Evolutionary conservation across 2,113 vertebrate species (phyloP), one percentile per base, ranked within the genome.

Genomic region (Saimiri boliviensis): DNA sequence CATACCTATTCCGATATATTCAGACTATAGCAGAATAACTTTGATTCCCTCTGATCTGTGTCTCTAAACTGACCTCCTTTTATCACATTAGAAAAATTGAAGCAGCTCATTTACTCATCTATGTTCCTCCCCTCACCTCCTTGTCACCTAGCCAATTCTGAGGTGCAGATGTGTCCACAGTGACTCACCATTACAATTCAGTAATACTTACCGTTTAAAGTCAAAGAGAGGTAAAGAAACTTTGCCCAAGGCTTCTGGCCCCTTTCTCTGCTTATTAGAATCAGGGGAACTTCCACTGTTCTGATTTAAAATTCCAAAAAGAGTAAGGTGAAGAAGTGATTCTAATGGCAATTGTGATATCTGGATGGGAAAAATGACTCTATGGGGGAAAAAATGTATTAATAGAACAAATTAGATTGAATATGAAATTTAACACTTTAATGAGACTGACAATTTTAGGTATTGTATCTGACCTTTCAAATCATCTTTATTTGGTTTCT

Each of bases 311-410:
- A 99, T 98, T 96, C 99, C 99, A 97, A 99, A 99, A 95, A 99
- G 98, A 97, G 99, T 99, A 93, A 99, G 98, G 93, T 99, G 98
- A 91, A 99, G 98, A 83, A 99, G 63, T 81, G 99, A 99, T 98
- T 99, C 99, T 98, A 99, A 98, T 7, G 99, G 99, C 96, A 99
- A 99, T 37, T 99, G 99, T 25, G 99, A 99, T 96, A 99, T 99
- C 71, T 99, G 99, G 76, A 99, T 99, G 76, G 99, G 99, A 97
- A 99, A 99, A 98, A 99, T 99, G 94, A 99, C 99, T 98, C 99
- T 99, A 98, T 25, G 97, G 97, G 96, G 96, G 80, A 94, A 66
- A 94, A 95, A 74, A 95, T 71, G 89, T 97, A 93, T 96, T 94
- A 96, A 90, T 60, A 97, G 47, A 91, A 83, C 49, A 96, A 92